Evolutionary conservation across 2,888 invertebrate species (phyloP).

Genomic region (Ashinkailepas kermadecensis): DNA sequence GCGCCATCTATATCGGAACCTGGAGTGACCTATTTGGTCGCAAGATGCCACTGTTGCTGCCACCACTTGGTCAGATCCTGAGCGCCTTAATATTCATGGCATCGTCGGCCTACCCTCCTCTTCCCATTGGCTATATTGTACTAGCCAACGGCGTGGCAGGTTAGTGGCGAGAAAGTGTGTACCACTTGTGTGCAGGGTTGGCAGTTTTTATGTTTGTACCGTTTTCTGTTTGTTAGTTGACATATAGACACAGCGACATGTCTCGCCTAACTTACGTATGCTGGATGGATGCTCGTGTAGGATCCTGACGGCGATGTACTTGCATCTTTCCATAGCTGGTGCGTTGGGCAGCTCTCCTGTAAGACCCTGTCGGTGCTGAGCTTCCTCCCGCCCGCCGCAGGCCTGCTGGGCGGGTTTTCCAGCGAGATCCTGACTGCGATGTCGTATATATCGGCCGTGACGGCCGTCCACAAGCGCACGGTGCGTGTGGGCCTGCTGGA

Average conservation of each 20-base stretch:
- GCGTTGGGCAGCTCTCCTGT: no score
- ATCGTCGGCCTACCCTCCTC: conserved; percentile 38
- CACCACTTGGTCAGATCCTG: conserved; percentile 42
- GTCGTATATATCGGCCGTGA: conserved; percentile 39
- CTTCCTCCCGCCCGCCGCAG: conserved; percentile 35
- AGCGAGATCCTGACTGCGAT: conserved; percentile 42
- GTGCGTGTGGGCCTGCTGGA: conserved; percentile 73
- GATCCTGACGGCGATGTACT: no score
- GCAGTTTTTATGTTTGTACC: no score
- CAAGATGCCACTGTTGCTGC: conserved; percentile 44
- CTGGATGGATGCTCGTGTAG: no score
- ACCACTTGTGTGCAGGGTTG: no score
- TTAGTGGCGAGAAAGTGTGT: background rate
- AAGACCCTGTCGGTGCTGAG: no score
- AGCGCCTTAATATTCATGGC: conserved; percentile 39
- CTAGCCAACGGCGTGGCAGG: background rate
- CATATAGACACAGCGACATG: no score
- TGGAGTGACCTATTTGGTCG: conserved; percentile 44
- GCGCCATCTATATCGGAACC: conserved; percentile 38
- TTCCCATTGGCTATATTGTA: conserved; percentile 29
- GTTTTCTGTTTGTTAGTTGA: no score
- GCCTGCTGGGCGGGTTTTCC: conserved; percentile 44
- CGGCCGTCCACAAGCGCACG: conserved; percentile 49
- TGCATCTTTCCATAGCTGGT: no score
- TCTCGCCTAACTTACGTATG: no score